A percentile compares a stretch with the other conserved stretches of the same genome.
Evolutionary conservation across 2,797 vertebrate genomes (phyloP).

Genomic region (Crossoptilon crossoptilon): DNA sequence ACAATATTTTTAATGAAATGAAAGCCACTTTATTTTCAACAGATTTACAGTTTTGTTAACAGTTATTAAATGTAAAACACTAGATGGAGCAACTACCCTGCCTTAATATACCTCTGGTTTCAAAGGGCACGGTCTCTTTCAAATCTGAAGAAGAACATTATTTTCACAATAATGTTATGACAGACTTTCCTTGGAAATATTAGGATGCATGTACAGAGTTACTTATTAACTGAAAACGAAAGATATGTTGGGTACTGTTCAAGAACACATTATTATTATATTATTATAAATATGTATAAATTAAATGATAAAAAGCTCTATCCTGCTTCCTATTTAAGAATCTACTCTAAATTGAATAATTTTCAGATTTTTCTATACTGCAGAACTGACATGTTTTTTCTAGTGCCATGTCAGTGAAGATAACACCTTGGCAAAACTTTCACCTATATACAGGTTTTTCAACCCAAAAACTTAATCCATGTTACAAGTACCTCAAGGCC

Average conservation of each 20-base stretch:
- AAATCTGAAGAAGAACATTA: slow-evolving; percentile 9
- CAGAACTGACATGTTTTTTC: background rate
- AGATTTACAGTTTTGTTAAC: background rate
- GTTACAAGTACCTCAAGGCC: background rate
- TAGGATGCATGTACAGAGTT: background rate
- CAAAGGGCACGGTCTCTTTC: background rate
- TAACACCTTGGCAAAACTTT: background rate
- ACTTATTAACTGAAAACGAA: background rate
- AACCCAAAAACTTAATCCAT: background rate
- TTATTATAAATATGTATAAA: background rate
- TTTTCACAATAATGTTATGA: slow-evolving; percentile 6
- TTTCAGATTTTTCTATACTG: background rate
- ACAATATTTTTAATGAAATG: background rate
- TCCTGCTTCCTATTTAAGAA: background rate
- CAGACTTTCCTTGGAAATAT: slow-evolving; percentile 19
- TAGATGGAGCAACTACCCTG: slow-evolving; percentile 78
- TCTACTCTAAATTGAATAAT: background rate
- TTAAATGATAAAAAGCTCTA: background rate
- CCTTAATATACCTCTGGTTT: slow-evolving; percentile 32
- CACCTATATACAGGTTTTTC: background rate
- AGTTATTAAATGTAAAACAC: slow-evolving; percentile 48
- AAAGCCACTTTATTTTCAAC: background rate
- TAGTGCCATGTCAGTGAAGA: background rate
- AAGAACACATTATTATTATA: background rate
- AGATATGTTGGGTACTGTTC: background rate